Evolutionary conservation across 2,888 invertebrate genomes (phyloP).

Genomic region (Ormyrus thymus): DNA sequence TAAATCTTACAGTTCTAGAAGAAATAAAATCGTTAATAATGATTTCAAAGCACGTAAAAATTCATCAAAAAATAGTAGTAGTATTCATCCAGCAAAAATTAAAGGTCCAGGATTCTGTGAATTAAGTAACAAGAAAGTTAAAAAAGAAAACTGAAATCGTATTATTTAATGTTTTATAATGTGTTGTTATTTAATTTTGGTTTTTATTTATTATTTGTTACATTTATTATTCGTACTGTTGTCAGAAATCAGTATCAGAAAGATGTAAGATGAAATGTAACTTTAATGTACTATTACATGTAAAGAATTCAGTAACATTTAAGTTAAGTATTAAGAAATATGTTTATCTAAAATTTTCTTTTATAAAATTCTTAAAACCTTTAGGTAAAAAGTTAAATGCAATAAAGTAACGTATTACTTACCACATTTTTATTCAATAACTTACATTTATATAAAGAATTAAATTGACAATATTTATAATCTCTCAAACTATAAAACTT

Average conservation of each 20-base stretch:
- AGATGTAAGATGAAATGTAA: too few species aligned
- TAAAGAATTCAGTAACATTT: background rate
- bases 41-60: background rate
- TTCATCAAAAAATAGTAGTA: background rate
- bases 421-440: background rate
- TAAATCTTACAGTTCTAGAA: background rate
- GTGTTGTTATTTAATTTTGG: background rate
- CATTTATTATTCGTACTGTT: background rate
- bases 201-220: background rate
- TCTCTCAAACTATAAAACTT: too few species aligned
- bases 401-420: background rate
- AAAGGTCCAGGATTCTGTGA: conserved; percentile 46
- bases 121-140: conserved; percentile 29
- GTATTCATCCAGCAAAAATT: background rate
- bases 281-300: background rate
- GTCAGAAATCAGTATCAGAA: background rate
- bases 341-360: background rate
- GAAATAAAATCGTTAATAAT: background rate
- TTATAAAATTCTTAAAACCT: background rate
- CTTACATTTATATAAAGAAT: too few species aligned
- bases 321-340: background rate
- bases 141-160: background rate
- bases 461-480: too few species aligned
- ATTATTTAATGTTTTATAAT: background rate
- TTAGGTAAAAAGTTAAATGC: background rate